Evolutionary conservation across 2,113 vertebrate species (phyloP).

Genomic region (Aspidoscelis tigris): DNA sequence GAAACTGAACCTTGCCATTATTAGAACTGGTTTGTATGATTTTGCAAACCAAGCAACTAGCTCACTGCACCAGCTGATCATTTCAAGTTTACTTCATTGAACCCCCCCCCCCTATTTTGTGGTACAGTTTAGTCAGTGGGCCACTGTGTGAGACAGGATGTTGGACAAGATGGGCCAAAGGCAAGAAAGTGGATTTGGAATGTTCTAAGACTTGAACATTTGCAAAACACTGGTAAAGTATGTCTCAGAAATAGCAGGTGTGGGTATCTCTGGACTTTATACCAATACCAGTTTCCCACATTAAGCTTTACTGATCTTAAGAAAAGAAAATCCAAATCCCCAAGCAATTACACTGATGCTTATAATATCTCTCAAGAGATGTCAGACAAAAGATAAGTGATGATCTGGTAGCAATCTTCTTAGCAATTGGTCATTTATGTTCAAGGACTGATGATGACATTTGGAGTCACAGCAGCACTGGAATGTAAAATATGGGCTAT

Average conservation of each 20-base stretch:
- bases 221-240: slow-evolving; percentile 55
- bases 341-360: slow-evolving; percentile 51
- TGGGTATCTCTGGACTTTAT: slow-evolving; percentile 42
- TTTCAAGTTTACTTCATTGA: no score
- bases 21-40: no score
- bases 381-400: slow-evolving; percentile 12
- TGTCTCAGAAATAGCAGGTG: slow-evolving; percentile 65
- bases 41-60: no score
- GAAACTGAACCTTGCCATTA: no score
- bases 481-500: slow-evolving; percentile 8
- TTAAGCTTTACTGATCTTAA: slow-evolving; percentile 62
- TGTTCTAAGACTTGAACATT: slow-evolving; percentile 60
- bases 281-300: slow-evolving; percentile 59
- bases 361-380: slow-evolving; percentile 35
- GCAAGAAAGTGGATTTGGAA: slow-evolving; percentile 58
- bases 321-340: slow-evolving; percentile 46
- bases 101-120: no score
- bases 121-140: no score
- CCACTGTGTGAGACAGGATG: no score
- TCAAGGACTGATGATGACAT: slow-evolving; percentile 4
- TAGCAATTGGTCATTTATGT: slow-evolving; percentile 15
- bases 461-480: slow-evolving; percentile 25
- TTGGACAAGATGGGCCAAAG: neutral
- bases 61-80: no score
- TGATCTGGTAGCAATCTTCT: slow-evolving; percentile 17